A percentile compares a stretch with the other conserved stretches of the same genome.
These are phyloP conservation scores for Hormaphis cornu DNA, from an alignment of 1,140 invertebrate species.

Conservation along the genomic window DNA sequence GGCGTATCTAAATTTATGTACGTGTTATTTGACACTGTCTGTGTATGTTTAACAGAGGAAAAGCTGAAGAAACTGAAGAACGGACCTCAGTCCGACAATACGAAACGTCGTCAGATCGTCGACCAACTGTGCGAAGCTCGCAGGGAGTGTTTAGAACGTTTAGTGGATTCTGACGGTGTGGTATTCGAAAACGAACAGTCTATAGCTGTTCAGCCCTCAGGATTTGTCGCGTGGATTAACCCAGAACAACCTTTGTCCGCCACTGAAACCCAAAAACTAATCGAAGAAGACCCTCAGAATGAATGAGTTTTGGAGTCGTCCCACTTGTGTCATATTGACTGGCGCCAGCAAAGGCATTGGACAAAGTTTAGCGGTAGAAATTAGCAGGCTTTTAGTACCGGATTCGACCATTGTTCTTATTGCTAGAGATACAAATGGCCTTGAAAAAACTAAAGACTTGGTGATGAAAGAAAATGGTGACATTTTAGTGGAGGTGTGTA, in stretches of 20 bases:
- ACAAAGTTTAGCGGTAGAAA: slow-evolving; percentile 58
- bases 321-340: slow-evolving; percentile 57
- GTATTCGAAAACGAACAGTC: slow-evolving; percentile 11
- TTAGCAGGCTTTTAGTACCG: slow-evolving; percentile 51
- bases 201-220: slow-evolving; percentile 33
- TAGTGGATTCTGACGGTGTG: slow-evolving; percentile 13
- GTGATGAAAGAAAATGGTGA: slow-evolving; percentile 16
- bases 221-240: slow-evolving; percentile 36
- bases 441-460: slow-evolving; percentile 52
- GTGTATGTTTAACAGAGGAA: slow-evolving; percentile 3
- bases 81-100: neutral
- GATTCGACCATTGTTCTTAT: slow-evolving; percentile 65
- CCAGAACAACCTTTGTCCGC: slow-evolving; percentile 40
- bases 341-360: slow-evolving; percentile 86
- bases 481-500: slow-evolving; percentile 12
- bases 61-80: slow-evolving; percentile 29
- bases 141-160: slow-evolving; percentile 16
- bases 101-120: slow-evolving; percentile 8
- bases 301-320: slow-evolving; percentile 42
- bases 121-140: slow-evolving; percentile 20
- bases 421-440: slow-evolving; percentile 56
- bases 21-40: neutral
- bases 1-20: neutral
- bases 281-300: slow-evolving; percentile 34
- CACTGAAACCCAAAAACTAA: slow-evolving; percentile 42